Evolutionary conservation across 2,113 vertebrate genomes (phyloP).

Genomic region (Sebastes fasciatus): DNA sequence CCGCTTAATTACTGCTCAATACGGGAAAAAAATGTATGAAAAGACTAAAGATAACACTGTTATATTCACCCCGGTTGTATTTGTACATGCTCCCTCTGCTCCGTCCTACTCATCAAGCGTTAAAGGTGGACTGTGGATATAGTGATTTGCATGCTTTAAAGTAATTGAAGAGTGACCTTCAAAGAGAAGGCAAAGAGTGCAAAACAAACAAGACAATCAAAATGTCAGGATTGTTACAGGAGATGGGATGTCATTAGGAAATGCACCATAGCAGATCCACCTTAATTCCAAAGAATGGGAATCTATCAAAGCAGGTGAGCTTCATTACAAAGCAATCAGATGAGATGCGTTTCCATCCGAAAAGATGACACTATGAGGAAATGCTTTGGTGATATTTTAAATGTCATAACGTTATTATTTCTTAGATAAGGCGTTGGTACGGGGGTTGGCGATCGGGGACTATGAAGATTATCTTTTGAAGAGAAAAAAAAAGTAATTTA

Average conservation of each 20-base stretch:
- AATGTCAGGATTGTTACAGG: slow-evolving; percentile 83
- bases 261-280: slow-evolving; percentile 65
- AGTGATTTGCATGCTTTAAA: slow-evolving; percentile 83
- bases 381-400: slow-evolving; percentile 59
- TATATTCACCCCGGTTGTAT: not conserved
- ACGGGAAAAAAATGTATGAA: not conserved
- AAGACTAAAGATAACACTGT: not conserved
- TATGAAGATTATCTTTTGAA: slow-evolving; percentile 10
- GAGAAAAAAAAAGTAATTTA: slow-evolving; percentile 6
- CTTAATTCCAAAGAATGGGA: slow-evolving; percentile 65
- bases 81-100: not conserved
- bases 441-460: not conserved
- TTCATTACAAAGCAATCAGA: slow-evolving; percentile 66
- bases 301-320: slow-evolving; percentile 43
- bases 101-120: slow-evolving; percentile 32
- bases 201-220: slow-evolving; percentile 80
- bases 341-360: slow-evolving; percentile 44
- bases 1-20: not conserved
- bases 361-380: slow-evolving; percentile 47
- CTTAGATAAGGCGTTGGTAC: slow-evolving; percentile 25
- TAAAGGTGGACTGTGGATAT: slow-evolving; percentile 56
- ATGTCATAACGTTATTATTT: slow-evolving; percentile 69
- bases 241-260: slow-evolving; percentile 70
- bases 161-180: slow-evolving; percentile 85
- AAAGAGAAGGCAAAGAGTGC: slow-evolving; percentile 73